These are phyloP conservation scores for Eubasilissa regina DNA, from an alignment of 1,140 invertebrate species.

Conservation along the genomic window DNA sequence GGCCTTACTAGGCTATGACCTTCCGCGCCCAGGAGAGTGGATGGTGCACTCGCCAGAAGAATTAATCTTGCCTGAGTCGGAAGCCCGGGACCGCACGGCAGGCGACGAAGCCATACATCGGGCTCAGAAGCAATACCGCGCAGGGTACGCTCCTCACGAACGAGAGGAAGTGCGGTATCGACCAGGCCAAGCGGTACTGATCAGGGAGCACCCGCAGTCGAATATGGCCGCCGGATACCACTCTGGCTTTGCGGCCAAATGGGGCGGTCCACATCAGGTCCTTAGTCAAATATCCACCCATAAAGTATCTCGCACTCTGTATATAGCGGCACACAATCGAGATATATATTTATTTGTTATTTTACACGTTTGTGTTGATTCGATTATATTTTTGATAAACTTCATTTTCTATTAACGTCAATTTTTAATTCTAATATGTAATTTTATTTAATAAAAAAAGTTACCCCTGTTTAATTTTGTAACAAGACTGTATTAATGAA, in stretches of 20 bases:
- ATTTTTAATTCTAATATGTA: no score
- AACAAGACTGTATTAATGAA: no score
- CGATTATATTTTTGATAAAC: no score
- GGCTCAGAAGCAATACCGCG: neutral
- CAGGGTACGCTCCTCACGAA: neutral
- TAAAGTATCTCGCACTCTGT: no score
- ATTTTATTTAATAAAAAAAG: no score
- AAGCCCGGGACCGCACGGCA: neutral
- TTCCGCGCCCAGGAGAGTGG: constrained; percentile 8
- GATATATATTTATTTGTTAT: no score
- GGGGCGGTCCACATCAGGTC: neutral
- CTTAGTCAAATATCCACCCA: no score
- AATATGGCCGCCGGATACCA: neutral
- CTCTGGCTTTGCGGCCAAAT: constrained; percentile 1
- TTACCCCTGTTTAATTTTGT: no score
- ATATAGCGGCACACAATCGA: no score
- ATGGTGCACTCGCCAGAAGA: neutral
- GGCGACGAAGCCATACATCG: neutral
- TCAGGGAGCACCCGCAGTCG: constrained; percentile 1
- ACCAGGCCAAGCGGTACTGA: neutral
- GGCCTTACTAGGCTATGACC: constrained; percentile 11
- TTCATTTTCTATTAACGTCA: no score
- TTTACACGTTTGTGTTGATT: no score
- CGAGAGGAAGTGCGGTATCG: neutral
- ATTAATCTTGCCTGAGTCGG: neutral